Conservation (phyloP, 35 echinoderm and acorn worm genomes). For the Lytechinus pictus region DNA sequence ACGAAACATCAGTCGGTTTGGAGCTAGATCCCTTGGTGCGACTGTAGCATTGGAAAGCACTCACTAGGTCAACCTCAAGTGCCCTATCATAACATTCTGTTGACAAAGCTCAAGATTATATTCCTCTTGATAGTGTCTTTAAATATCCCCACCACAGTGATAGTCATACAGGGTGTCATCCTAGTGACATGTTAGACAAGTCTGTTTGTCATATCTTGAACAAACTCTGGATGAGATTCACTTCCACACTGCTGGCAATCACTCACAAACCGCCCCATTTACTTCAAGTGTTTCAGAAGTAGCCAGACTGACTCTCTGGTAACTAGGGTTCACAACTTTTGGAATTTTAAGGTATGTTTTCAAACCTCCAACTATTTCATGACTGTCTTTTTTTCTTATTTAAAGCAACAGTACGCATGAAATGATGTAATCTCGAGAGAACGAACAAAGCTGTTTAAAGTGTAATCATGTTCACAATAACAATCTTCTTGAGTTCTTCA, state of each 20-base stretch:
- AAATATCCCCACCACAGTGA: not conserved
- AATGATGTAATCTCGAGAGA: too few relatives aligned
- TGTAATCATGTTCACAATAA: too few relatives aligned
- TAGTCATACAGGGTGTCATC: conserved; percentile 8
- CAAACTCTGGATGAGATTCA: conserved; percentile 29
- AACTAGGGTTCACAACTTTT: too few relatives aligned
- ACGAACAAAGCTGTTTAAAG: too few relatives aligned
- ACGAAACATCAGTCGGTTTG: too few relatives aligned
- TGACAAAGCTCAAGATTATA: not conserved
- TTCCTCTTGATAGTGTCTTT: not conserved
- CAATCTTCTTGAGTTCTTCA: too few relatives aligned
- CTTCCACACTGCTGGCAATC: conserved; percentile 13
- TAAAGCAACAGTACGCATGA: not conserved
- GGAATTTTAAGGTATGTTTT: not conserved
- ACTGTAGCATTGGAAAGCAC: not conserved
- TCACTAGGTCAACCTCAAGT: not conserved
- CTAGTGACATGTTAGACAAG: not conserved
- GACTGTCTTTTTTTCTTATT: not conserved
- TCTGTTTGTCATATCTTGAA: conserved; percentile 49
- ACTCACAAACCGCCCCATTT: not conserved
- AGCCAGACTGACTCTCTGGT: not conserved
- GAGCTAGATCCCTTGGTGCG: too few relatives aligned
- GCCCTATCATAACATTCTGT: not conserved
- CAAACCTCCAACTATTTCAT: not conserved
- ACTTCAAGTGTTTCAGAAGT: not conserved